Conservation (phyloP, 2,797 vertebrate species). For the Xerus rutilus region DNA sequence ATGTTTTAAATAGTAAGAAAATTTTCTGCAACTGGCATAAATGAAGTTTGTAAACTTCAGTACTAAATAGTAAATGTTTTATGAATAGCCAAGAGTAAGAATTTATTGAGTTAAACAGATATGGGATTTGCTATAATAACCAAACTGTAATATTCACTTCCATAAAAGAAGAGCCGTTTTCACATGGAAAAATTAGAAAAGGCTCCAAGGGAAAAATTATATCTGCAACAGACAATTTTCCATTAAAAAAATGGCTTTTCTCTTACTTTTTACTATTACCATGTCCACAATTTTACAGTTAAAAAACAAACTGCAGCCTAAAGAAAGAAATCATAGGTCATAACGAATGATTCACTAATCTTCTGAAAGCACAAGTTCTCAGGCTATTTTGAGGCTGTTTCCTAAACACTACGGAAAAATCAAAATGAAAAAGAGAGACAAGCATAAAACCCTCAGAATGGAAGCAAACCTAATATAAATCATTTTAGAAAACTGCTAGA, state of each 20-base stretch:
- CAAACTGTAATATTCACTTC: background rate
- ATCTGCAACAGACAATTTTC: background rate
- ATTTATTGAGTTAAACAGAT: background rate
- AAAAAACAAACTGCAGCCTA: background rate
- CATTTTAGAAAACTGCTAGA: slow-evolving; percentile 48
- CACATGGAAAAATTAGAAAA: background rate
- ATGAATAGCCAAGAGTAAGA: background rate
- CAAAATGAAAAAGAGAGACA: background rate
- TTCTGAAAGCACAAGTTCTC: background rate
- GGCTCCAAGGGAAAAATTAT: background rate
- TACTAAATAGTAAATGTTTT: background rate
- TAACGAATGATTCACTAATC: background rate
- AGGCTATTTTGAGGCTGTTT: background rate
- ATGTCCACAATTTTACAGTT: background rate
- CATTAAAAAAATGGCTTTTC: background rate
- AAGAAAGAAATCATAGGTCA: background rate
- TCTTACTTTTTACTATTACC: background rate
- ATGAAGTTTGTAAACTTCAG: background rate
- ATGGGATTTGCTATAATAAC: background rate
- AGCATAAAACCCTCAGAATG: background rate
- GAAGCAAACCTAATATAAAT: slow-evolving; percentile 1
- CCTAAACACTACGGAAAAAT: background rate
- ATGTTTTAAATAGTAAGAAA: background rate
- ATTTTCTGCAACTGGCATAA: background rate
- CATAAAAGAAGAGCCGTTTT: background rate